A percentile compares a stretch with the other conserved stretches of the same genome.
Conservation (phyloP, 2,888 invertebrate species). For the Stenurella melanura region DNA sequence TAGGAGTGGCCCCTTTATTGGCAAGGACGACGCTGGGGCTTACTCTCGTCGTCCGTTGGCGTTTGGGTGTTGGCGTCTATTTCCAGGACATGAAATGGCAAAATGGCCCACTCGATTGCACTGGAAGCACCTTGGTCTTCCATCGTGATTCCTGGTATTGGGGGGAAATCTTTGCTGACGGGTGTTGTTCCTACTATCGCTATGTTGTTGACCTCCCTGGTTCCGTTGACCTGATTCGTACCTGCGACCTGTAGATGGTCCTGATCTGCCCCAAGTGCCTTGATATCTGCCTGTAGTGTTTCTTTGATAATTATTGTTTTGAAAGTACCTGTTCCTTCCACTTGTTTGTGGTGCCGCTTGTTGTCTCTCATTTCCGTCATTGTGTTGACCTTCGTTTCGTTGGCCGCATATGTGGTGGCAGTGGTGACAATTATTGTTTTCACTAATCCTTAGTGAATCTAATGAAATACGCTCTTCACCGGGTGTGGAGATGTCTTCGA, state of each 20-base stretch:
- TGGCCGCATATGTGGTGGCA: background rate
- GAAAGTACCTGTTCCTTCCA: background rate
- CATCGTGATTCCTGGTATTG: constrained; percentile 25
- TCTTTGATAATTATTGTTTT: background rate
- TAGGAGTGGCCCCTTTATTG: constrained; percentile 9
- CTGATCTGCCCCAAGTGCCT: background rate
- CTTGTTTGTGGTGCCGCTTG: no score
- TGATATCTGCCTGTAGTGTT: background rate
- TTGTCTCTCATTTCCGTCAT: background rate
- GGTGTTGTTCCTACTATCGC: no score
- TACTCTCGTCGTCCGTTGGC: constrained; percentile 17
- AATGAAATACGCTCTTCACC: background rate
- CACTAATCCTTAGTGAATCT: background rate
- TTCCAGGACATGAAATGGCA: constrained; percentile 15
- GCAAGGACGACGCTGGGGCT: constrained; percentile 27
- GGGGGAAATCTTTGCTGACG: constrained; percentile 14
- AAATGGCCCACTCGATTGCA: constrained; percentile 31
- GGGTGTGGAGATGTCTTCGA: constrained; percentile 16
- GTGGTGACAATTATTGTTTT: background rate
- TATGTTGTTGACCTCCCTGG: background rate
- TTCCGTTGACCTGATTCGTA: background rate
- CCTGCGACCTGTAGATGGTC: background rate
- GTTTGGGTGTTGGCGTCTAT: constrained; percentile 32
- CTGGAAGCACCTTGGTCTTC: constrained; percentile 31
- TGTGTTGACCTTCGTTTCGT: background rate